phyloP scores from a whole-genome alignment of 53 echinoderm and acorn worm genomes.

The Crossaster papposus region DNA sequence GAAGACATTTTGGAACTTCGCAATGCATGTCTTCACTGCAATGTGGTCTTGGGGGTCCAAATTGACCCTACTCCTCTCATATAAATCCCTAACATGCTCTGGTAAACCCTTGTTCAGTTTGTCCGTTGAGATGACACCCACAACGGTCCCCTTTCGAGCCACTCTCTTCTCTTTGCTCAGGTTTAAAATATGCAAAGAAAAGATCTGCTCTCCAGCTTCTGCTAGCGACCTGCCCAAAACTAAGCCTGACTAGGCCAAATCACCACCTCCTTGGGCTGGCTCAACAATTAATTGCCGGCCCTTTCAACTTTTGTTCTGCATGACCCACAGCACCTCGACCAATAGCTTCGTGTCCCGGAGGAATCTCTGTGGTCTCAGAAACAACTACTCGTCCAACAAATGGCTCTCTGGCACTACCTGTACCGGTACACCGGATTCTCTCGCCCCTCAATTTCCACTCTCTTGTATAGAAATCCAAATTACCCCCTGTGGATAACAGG shows the following conservation, averaged over 20 bases:
- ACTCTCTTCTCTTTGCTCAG: not conserved
- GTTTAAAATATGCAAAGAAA: no score
- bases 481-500: not conserved
- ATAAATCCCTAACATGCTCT: not conserved
- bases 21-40: no score
- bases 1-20: no score
- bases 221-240: no score
- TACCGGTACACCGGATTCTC: not conserved
- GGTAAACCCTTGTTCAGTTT: not conserved
- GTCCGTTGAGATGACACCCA: not conserved
- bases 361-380: no score
- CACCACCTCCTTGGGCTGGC: no score
- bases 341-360: constrained; percentile 1
- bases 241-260: no score
- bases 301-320: not conserved
- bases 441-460: not conserved
- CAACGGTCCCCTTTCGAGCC: no score
- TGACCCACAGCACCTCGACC: no score
- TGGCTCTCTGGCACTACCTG: not conserved
- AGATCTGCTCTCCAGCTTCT: no score
- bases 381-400: constrained; percentile 26
- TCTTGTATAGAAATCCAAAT: not conserved
- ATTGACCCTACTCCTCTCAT: not conserved
- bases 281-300: no score
- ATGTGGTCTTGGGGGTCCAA: no score